Conservation (phyloP, 2,113 vertebrate genomes). For the Alectura lathami region DNA sequence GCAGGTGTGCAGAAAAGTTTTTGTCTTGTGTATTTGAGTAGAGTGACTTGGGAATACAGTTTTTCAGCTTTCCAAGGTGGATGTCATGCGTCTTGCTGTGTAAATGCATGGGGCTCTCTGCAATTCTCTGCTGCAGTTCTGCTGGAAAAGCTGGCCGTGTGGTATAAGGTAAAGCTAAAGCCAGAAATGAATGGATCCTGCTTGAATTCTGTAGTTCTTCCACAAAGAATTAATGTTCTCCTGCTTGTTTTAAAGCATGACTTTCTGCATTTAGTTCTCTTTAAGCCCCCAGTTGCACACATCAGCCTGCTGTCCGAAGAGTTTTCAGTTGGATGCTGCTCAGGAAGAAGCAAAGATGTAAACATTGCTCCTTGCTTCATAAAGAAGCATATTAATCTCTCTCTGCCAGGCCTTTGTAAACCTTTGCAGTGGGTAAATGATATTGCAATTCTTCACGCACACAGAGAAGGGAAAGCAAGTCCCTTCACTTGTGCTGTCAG, state of each 20-base stretch:
- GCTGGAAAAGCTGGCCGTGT: not conserved
- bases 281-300: not conserved
- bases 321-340: not conserved
- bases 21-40: not conserved
- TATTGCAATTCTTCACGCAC: slow-evolving; percentile 15
- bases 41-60: not conserved
- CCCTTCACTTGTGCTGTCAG: slow-evolving; percentile 47
- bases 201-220: not conserved
- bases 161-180: not conserved
- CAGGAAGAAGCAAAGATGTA: not conserved
- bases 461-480: slow-evolving; percentile 13
- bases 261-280: slow-evolving; percentile 5
- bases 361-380: slow-evolving; percentile 5
- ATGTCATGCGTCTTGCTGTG: not conserved
- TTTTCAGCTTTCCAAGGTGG: not conserved
- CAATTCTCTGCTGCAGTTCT: not conserved
- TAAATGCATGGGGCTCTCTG: not conserved
- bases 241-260: not conserved
- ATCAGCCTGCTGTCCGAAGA: not conserved
- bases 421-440: slow-evolving; percentile 25
- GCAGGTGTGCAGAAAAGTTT: not conserved
- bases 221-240: not conserved
- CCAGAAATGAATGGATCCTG: not conserved
- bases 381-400: slow-evolving; percentile 46
- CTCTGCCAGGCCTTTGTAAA: slow-evolving; percentile 47